A percentile compares a stretch with the other conserved stretches of the same genome.
Conservation (phyloP, 2,113 vertebrate species). For the Tychaedon coryphoeus region DNA sequence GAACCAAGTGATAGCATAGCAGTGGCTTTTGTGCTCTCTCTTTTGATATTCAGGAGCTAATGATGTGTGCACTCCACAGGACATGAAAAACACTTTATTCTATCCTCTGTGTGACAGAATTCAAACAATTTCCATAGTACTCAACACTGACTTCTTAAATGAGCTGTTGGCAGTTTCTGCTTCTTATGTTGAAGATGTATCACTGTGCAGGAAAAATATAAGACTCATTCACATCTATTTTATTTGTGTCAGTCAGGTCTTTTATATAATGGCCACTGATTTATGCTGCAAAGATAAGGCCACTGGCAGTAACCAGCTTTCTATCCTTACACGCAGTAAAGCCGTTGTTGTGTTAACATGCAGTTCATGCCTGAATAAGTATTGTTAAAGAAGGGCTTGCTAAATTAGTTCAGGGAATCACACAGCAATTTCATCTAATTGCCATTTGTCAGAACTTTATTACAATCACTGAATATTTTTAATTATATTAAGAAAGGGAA, state of each 20-base stretch:
- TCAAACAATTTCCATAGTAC: background rate
- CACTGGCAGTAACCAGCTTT: background rate
- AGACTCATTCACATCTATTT: background rate
- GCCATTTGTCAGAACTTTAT: slow-evolving; percentile 37
- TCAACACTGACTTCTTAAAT: background rate
- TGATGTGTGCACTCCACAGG: background rate
- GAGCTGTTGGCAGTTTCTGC: background rate
- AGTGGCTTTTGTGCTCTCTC: background rate
- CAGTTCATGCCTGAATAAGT: background rate
- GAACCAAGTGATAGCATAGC: background rate
- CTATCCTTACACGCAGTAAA: background rate
- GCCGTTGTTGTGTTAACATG: background rate
- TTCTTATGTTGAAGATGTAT: background rate
- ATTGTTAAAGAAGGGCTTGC: slow-evolving; percentile 15
- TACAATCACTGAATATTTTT: slow-evolving; percentile 29
- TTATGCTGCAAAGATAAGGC: background rate
- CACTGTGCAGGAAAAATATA: background rate
- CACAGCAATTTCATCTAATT: slow-evolving; percentile 52
- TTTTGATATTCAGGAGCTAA: slow-evolving; percentile 13
- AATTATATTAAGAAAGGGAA: slow-evolving; percentile 35
- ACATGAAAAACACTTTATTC: slow-evolving; percentile 11
- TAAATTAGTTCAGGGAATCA: slow-evolving; percentile 44
- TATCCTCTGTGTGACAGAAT: background rate
- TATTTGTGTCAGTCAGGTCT: background rate
- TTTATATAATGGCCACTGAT: background rate